Evolutionary conservation across 2,113 vertebrate genomes (phyloP), one percentile per base, ranked within the genome.

Genomic region (Lates calcarifer): DNA sequence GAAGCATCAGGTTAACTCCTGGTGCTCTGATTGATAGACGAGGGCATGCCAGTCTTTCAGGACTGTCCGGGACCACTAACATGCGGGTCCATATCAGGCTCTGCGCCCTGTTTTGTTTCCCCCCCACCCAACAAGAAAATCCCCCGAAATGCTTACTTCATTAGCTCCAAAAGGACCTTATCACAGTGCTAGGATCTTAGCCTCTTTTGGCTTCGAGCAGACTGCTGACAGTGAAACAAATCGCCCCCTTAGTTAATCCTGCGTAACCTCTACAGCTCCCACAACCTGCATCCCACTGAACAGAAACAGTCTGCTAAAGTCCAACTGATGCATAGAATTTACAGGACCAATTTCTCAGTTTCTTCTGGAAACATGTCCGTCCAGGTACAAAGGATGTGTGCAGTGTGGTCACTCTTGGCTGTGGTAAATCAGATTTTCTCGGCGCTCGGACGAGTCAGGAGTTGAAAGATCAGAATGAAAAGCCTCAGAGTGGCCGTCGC

Each of bases 181-280:
- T 95, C 94, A 95, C 94, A 94, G 94, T 94, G 92, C 84, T 90
- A 79, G 74, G 84, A 89, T 75, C 43, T 61, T 58, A 57, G 73
- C 57, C 74, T 87, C 69, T 61, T 87, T 90, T 88, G 79, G 86
- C 82, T 86, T 77, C 1, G 22, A 81, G 70, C 75, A 77, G 43
- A 66, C 57, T 1, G 26, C 73, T 71, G 74, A 74, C 45, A 29
- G 4, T 35, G 58, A 72, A 22, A n/a, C n/a, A 62, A 77, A 79
- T 33, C 35, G n/a, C 41, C 49, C 37, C 26, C 60, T 61, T 6
- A 17, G 31, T 41, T 53, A 72, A 69, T 55, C 53, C 66, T 4
- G 58, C 20, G 43, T 57, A 56, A 74, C 63, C 77, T 43, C 76
- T 55, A 0, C 1, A 74, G 63, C 81, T 74, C n/a, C n/a, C 67